phyloP scores from a whole-genome alignment of 2,797 vertebrate species.

The Distichodus sexfasciatus region DNA sequence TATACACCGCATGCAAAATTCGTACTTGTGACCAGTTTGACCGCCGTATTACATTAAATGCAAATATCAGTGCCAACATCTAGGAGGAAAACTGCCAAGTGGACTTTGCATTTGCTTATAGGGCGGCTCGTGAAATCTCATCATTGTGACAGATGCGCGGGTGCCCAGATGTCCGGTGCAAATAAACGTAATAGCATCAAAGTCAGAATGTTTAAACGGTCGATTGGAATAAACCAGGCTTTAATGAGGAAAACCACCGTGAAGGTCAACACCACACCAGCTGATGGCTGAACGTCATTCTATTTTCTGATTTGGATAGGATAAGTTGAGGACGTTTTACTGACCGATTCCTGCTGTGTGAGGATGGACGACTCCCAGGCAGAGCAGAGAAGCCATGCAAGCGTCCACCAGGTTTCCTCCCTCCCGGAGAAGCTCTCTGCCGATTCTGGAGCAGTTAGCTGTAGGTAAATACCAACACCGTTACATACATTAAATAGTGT shows the following conservation, averaged over 20 bases:
- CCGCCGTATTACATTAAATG: neutral
- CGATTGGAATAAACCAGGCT: neutral
- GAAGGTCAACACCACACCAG: neutral
- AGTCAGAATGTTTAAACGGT: neutral
- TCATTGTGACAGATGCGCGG: neutral
- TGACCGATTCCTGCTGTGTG: conserved; percentile 70
- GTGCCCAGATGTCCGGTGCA: neutral
- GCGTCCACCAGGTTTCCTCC: conserved; percentile 72
- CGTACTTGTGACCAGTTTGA: neutral
- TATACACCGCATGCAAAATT: neutral
- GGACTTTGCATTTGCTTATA: neutral
- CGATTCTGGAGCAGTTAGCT: conserved; percentile 66
- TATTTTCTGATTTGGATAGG: conserved; percentile 7
- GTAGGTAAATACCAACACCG: conserved; percentile 5
- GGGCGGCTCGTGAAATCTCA: neutral
- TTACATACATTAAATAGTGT: neutral
- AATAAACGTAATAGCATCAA: conserved; percentile 1
- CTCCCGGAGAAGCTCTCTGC: conserved; percentile 56
- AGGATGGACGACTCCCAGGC: conserved; percentile 71
- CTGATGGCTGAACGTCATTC: neutral
- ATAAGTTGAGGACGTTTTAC: conserved; percentile 27
- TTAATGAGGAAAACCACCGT: neutral
- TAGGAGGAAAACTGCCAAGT: neutral
- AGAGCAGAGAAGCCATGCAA: conserved; percentile 65
- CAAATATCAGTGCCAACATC: neutral